Conservation (phyloP, 2,113 vertebrate species). For the Mandrillus leucophaeus region DNA sequence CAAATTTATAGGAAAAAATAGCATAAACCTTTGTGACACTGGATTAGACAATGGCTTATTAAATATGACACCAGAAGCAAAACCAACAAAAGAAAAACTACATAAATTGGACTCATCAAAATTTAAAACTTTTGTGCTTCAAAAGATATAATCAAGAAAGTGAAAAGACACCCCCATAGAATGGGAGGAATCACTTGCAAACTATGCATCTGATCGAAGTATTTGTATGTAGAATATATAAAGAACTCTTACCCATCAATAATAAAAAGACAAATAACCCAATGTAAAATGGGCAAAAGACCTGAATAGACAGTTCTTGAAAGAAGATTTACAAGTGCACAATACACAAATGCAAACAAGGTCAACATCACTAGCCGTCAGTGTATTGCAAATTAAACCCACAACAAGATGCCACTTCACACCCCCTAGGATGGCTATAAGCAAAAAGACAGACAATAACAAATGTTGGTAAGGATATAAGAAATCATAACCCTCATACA, state of each 20-base stretch:
- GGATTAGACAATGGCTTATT: not conserved
- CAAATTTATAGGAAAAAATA: not conserved
- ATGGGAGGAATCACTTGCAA: not conserved
- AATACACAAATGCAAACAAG: not conserved
- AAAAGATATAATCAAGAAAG: not conserved
- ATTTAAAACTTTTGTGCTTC: not conserved
- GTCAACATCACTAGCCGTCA: not conserved
- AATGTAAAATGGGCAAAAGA: not conserved
- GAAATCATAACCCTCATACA: not conserved
- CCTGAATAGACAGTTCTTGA: no score
- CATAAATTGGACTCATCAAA: not conserved
- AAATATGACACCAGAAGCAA: not conserved
- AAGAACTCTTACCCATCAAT: not conserved
- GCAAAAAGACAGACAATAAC: not conserved
- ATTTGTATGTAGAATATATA: not conserved
- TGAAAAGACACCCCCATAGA: not conserved
- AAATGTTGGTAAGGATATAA: not conserved
- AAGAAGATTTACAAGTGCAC: not conserved
- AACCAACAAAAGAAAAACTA: not conserved
- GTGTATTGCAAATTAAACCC: not conserved
- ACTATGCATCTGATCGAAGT: not conserved
- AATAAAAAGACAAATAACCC: not conserved
- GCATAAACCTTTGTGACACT: not conserved
- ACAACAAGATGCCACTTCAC: not conserved
- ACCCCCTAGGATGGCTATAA: not conserved